Percentiles rank a stretch among this genome's conserved stretches.
These are phyloP conservation scores for Phylloscopus trochilus DNA, from an alignment of 2,113 vertebrate genomes.

Conservation along the genomic window DNA sequence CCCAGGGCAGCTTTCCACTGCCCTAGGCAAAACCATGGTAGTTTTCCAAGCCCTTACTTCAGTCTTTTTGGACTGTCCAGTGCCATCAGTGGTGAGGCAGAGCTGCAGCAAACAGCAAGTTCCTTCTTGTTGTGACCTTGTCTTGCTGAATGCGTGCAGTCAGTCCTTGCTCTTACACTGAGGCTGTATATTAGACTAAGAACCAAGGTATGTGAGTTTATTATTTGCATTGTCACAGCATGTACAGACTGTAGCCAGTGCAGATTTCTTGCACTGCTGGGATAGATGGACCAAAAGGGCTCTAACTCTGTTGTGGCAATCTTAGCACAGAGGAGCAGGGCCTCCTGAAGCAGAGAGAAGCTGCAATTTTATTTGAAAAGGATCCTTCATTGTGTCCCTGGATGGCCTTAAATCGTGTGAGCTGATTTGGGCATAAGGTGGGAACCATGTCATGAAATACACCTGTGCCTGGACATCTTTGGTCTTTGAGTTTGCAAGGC, in stretches of 20 bases:
- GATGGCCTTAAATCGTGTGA: not conserved
- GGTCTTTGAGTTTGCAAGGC: not conserved
- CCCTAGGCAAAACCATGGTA: not conserved
- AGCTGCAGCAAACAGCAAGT: not conserved
- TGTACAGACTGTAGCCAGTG: rapidly evolving
- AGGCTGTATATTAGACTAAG: not conserved
- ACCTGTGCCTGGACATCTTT: not conserved
- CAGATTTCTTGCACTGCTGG: not conserved
- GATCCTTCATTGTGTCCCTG: not conserved
- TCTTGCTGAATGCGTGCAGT: not conserved
- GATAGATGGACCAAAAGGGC: not conserved
- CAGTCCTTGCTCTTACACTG: not conserved
- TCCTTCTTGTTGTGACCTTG: slow-evolving; percentile 11
- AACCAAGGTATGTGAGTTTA: not conserved
- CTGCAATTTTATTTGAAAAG: not conserved
- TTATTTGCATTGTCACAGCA: rapidly evolving
- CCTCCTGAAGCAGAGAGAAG: not conserved
- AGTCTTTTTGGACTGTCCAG: not conserved
- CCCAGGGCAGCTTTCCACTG: not conserved
- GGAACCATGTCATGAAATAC: rapidly evolving
- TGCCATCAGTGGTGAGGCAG: not conserved
- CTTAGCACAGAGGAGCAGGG: not conserved
- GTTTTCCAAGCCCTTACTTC: not conserved
- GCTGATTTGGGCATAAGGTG: not conserved
- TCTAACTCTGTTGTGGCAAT: not conserved